Evolutionary conservation across 2,113 vertebrate genomes (phyloP), one percentile per base, ranked within the genome.

Genomic region (Callospermophilus lateralis): DNA sequence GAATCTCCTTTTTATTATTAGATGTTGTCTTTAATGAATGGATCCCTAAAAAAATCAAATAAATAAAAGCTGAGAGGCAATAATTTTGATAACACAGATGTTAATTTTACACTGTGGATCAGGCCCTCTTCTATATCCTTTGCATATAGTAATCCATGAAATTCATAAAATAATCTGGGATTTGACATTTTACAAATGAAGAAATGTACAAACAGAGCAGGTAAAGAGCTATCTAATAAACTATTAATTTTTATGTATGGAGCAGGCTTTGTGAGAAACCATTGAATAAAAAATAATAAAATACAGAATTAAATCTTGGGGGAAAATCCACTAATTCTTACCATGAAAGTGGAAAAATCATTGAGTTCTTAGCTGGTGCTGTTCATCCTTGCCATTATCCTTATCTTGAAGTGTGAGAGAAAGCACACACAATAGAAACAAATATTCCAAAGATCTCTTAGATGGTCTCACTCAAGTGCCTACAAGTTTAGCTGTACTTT

Each of bases 91-190:
- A 45, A 78, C n/a, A 39, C 28, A 76, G 39, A 83, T 42, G 22
- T 3, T 26, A 86, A 30, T 61, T 86, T 85, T 9, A 16, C 19
- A 32, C 4, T 86, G 3, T 79, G 26, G 13, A 28, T 22, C 30
- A 81, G 45, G 26, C 42, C 51, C 26, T 89, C 22, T 42, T 51
- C 58, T 65, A 24, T 78, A 34, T 19, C 39, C 30, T 83, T 68
- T 68, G 7, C 45, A 53, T 68, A 63, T 78, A 78, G 83, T 73
- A 89, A 77, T 48, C 30, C 30, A 86, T 45, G 53, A 39, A 95
- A 89, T 86, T 92, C 48, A 83, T 78, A 84, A 92, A 70, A 76
- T 68, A 83, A 81, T 13, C 68, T 70, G 12, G 26, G 32, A 84
- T 84, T 78, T 10, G 16, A 28, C 6, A 61, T 79, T 84, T 92